Conservation (phyloP, 1,140 invertebrate species). For the Ceratina calcarata region DNA sequence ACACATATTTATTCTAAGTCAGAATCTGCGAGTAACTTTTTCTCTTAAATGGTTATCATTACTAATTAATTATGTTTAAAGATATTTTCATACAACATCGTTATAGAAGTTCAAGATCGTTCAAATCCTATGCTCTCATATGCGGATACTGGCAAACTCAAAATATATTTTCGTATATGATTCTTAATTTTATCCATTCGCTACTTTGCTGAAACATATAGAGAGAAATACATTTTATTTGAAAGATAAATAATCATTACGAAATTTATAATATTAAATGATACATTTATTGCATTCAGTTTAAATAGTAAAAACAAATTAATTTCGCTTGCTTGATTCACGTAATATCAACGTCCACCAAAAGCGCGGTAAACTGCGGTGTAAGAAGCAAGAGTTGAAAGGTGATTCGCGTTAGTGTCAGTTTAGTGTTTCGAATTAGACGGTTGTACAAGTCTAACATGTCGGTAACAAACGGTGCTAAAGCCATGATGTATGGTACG, state of each 20-base stretch:
- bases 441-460: background rate
- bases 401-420: background rate
- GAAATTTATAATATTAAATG: background rate
- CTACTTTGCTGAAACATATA: too few relatives aligned
- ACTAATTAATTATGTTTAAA: background rate
- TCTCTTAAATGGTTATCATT: too few relatives aligned
- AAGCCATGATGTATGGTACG: background rate
- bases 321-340: background rate
- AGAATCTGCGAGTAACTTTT: too few relatives aligned
- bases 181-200: too few relatives aligned
- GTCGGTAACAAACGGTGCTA: background rate
- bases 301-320: background rate
- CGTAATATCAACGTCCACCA: background rate
- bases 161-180: background rate
- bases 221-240: background rate
- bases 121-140: background rate
- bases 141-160: background rate
- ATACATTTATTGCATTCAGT: background rate
- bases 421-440: background rate
- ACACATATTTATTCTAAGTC: too few relatives aligned
- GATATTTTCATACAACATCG: background rate
- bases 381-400: background rate
- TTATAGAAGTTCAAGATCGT: background rate
- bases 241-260: background rate
- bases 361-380: constrained; percentile 6